A percentile compares a stretch with the other conserved stretches of the same genome.
These are phyloP conservation scores for Parnassius apollo DNA, from an alignment of 2,888 invertebrate genomes.

Conservation along the genomic window DNA sequence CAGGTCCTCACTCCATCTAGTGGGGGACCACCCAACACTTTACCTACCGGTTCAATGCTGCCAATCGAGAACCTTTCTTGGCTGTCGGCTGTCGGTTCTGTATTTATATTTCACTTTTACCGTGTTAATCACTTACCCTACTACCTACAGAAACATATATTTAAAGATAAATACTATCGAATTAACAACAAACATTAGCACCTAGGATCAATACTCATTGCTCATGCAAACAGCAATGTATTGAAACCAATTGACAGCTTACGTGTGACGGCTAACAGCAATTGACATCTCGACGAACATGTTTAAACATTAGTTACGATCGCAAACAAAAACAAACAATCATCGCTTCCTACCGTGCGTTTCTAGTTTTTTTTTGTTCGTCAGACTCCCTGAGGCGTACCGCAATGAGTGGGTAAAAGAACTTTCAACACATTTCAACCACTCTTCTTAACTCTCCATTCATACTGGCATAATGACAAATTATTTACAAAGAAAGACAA, in stretches of 20 bases:
- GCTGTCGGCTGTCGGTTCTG: no score
- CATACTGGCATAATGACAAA: slow-evolving; percentile 23
- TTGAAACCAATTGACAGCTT: slow-evolving; percentile 23
- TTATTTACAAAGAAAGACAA: slow-evolving; percentile 30
- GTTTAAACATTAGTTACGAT: slow-evolving; percentile 46
- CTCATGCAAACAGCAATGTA: slow-evolving; percentile 21
- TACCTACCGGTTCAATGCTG: no score
- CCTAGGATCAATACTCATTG: slow-evolving; percentile 8
- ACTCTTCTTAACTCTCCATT: slow-evolving; percentile 29
- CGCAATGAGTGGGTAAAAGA: slow-evolving; percentile 51
- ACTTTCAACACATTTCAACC: slow-evolving; percentile 50
- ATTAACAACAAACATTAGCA: slow-evolving; percentile 20
- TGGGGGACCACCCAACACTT: no score
- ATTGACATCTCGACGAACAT: slow-evolving; percentile 28
- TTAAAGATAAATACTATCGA: slow-evolving; percentile 20
- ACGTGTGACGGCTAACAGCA: slow-evolving; percentile 16
- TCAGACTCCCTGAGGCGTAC: slow-evolving; percentile 46
- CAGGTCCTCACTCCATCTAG: no score
- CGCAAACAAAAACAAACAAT: slow-evolving; percentile 51
- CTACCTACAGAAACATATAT: not conserved
- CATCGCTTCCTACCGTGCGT: slow-evolving; percentile 51
- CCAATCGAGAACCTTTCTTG: no score
- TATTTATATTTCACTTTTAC: no score
- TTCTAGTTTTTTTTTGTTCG: slow-evolving; percentile 53
- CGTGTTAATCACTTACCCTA: not conserved